phyloP scores from a whole-genome alignment of 2,888 invertebrate genomes.

The Ennomos erosarius region DNA sequence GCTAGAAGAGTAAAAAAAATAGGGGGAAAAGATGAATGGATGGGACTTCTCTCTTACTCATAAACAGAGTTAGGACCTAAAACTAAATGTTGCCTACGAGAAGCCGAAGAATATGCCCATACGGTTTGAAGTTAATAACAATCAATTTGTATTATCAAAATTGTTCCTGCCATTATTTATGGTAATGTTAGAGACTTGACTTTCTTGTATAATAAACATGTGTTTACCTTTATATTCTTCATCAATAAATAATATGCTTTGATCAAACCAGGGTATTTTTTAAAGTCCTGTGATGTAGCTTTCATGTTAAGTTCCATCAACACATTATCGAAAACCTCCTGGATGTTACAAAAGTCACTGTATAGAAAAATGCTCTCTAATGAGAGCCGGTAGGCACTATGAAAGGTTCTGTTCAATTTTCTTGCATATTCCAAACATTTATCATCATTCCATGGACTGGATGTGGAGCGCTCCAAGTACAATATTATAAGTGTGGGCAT shows the following conservation, averaged over 20 bases:
- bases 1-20: too few relatives aligned
- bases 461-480: slow-evolving; percentile 57
- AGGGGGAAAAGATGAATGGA: too few relatives aligned
- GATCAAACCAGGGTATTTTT: slow-evolving; percentile 67
- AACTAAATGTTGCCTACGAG: slow-evolving; percentile 8
- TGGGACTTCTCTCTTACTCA: too few relatives aligned
- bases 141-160: too few relatives aligned
- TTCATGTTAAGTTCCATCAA: slow-evolving; percentile 63
- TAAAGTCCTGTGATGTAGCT: slow-evolving; percentile 62
- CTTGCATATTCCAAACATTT: slow-evolving; percentile 49
- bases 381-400: slow-evolving; percentile 49
- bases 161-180: too few relatives aligned
- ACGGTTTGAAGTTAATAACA: too few relatives aligned
- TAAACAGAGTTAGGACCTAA: too few relatives aligned
- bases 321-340: slow-evolving; percentile 66
- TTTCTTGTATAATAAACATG: background rate
- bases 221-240: slow-evolving; percentile 54
- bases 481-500: slow-evolving; percentile 61
- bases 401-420: slow-evolving; percentile 58
- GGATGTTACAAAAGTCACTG: slow-evolving; percentile 50
- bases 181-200: too few relatives aligned
- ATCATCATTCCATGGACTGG: slow-evolving; percentile 60
- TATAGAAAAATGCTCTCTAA: slow-evolving; percentile 54
- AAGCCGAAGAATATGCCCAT: too few relatives aligned
- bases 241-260: slow-evolving; percentile 64